phyloP scores from a whole-genome alignment of 92 coral and sea anemone genomes.

The Hydrozoanthus gracilis region DNA sequence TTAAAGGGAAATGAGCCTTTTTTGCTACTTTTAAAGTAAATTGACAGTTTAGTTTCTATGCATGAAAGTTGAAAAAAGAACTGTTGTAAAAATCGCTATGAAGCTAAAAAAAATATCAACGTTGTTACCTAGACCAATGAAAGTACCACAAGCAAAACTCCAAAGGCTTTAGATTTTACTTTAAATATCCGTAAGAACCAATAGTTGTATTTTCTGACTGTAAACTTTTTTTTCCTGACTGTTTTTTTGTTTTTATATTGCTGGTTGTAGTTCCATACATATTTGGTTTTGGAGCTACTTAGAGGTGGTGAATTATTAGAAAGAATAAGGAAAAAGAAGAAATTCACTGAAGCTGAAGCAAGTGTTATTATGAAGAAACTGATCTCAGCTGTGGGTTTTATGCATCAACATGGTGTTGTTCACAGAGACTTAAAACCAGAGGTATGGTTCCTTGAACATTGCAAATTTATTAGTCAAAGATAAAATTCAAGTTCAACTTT shows the following conservation, averaged over 20 bases:
- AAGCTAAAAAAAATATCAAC: too few relatives aligned
- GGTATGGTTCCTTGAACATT: constrained; percentile 56
- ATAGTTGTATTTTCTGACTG: too few relatives aligned
- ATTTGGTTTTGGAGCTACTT: constrained; percentile 91
- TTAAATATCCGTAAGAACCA: too few relatives aligned
- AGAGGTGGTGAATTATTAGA: constrained; percentile 95
- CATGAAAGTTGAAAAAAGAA: too few relatives aligned
- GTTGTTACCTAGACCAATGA: too few relatives aligned
- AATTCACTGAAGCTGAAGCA: constrained; percentile 94
- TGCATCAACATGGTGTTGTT: constrained; percentile 97
- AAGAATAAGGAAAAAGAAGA: constrained; percentile 93
- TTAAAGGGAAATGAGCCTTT: too few relatives aligned
- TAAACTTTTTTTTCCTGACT: background rate
- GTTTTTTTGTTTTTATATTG: background rate
- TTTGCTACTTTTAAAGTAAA: too few relatives aligned
- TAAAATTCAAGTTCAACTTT: too few relatives aligned
- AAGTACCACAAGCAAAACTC: too few relatives aligned
- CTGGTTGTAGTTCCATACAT: constrained; percentile 82
- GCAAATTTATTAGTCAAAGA: background rate
- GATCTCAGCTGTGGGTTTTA: constrained; percentile 90
- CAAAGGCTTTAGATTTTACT: too few relatives aligned
- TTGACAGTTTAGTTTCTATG: too few relatives aligned
- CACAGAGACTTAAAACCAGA: constrained; percentile 99
- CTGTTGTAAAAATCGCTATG: too few relatives aligned
- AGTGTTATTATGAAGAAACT: constrained; percentile 86